Percentiles rank a stretch among this genome's conserved stretches.
These are phyloP conservation scores for Phaonia tiefii DNA, from an alignment of 2,888 invertebrate genomes.

Conservation along the genomic window DNA sequence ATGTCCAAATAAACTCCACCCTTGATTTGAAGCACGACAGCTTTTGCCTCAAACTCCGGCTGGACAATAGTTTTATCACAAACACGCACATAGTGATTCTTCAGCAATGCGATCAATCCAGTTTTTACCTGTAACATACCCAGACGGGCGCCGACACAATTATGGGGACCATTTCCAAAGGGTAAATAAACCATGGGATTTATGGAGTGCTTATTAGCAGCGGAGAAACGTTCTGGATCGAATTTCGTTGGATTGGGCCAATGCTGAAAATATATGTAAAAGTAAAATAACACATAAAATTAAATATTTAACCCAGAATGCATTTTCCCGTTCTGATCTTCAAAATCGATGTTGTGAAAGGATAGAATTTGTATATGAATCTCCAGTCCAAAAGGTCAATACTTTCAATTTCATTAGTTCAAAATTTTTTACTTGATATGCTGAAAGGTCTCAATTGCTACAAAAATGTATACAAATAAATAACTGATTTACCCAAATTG, in stretches of 20 bases:
- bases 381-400: too few species aligned
- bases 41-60: slow-evolving; percentile 73
- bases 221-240: slow-evolving; percentile 75
- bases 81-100: slow-evolving; percentile 72
- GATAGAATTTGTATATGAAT: too few species aligned
- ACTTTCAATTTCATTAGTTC: too few species aligned
- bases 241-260: slow-evolving; percentile 67
- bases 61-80: slow-evolving; percentile 69
- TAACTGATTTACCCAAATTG: too few species aligned
- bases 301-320: too few species aligned
- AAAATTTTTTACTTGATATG: too few species aligned
- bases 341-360: too few species aligned
- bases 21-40: slow-evolving; percentile 71
- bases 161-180: slow-evolving; percentile 76
- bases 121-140: slow-evolving; percentile 66
- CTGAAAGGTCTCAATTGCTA: too few species aligned
- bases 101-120: slow-evolving; percentile 75
- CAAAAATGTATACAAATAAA: too few species aligned
- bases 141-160: slow-evolving; percentile 68
- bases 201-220: slow-evolving; percentile 17
- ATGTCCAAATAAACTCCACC: slow-evolving; percentile 73
- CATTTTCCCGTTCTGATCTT: too few species aligned
- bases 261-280: slow-evolving; percentile 63
- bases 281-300: too few species aligned
- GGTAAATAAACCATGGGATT: slow-evolving; percentile 70